These are phyloP conservation scores for Acromyrmex heyeri DNA, from an alignment of 1,140 invertebrate species.

Conservation along the genomic window DNA sequence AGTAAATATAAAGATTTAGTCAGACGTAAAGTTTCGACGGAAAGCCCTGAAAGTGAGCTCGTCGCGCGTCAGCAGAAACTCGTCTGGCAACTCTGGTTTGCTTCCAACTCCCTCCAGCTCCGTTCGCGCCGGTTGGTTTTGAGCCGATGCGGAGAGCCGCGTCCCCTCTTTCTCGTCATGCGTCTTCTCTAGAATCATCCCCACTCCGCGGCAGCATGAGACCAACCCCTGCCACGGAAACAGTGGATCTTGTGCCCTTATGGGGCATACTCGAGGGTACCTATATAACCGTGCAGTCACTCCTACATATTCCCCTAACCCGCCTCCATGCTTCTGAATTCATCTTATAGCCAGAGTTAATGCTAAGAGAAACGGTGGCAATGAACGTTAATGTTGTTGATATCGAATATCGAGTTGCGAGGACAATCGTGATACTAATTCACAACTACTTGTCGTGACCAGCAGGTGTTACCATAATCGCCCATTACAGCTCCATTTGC, in stretches of 20 bases:
- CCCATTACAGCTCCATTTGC: conserved; percentile 27
- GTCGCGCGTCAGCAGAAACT: conserved; percentile 83
- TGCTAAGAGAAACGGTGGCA: conserved; percentile 41
- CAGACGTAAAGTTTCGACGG: conserved; percentile 18
- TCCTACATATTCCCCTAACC: conserved; percentile 83
- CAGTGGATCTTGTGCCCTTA: conserved; percentile 78
- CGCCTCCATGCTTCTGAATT: conserved; percentile 77
- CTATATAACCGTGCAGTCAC: conserved; percentile 81
- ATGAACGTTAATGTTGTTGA: conserved; percentile 49
- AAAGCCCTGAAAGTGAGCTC: conserved; percentile 76
- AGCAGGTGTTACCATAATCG: conserved; percentile 26
- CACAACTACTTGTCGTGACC: conserved; percentile 31
- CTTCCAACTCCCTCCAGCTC: conserved; percentile 78
- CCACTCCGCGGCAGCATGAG: conserved; percentile 76
- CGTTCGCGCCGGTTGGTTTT: conserved; percentile 66
- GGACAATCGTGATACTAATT: conserved; percentile 55
- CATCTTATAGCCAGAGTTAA: conserved; percentile 69
- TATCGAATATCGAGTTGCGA: conserved; percentile 46
- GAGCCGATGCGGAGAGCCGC: conserved; percentile 59
- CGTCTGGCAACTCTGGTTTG: conserved; percentile 82
- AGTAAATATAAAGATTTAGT: background rate
- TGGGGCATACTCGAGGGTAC: conserved; percentile 76
- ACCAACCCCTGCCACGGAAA: conserved; percentile 83
- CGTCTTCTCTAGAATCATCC: conserved; percentile 70
- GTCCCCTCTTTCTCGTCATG: conserved; percentile 66